Evolutionary conservation across 2,113 vertebrate genomes (phyloP).

Genomic region (Mobula hypostoma): DNA sequence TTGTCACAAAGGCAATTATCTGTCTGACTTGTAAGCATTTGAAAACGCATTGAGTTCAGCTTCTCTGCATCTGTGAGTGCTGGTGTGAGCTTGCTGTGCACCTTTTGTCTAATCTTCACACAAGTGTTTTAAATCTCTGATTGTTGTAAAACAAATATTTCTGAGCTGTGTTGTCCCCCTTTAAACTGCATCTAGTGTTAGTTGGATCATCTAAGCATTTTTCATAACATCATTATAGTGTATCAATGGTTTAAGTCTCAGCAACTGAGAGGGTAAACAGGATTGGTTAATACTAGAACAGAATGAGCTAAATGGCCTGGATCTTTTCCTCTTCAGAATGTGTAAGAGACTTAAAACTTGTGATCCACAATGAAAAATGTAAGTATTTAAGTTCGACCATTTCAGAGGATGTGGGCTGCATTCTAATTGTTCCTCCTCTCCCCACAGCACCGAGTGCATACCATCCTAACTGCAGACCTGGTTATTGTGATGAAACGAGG

Average conservation of each 20-base stretch:
- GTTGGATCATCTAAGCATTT: not conserved
- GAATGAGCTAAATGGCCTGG: not conserved
- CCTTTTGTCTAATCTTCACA: not conserved
- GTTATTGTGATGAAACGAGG: constrained; percentile 97
- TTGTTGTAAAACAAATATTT: not conserved
- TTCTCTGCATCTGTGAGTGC: not conserved
- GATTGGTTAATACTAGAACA: not conserved
- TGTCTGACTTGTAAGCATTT: not conserved
- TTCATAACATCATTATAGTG: not conserved
- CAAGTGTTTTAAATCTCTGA: not conserved
- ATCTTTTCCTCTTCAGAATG: not conserved
- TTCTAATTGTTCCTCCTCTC: constrained; percentile 37
- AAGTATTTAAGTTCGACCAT: not conserved
- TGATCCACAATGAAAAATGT: not conserved
- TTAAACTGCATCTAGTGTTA: not conserved
- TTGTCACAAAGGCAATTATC: not conserved
- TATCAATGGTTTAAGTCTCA: not conserved
- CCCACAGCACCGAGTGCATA: constrained; percentile 89
- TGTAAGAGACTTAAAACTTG: not conserved
- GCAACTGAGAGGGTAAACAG: not conserved
- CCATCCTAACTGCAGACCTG: constrained; percentile 88
- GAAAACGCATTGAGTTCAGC: not conserved
- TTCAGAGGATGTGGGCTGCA: not conserved
- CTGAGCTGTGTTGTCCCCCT: not conserved
- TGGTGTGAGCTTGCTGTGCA: not conserved